phyloP scores from a whole-genome alignment of 35 echinoderm and acorn worm species.

The Amphiura filiformis region DNA sequence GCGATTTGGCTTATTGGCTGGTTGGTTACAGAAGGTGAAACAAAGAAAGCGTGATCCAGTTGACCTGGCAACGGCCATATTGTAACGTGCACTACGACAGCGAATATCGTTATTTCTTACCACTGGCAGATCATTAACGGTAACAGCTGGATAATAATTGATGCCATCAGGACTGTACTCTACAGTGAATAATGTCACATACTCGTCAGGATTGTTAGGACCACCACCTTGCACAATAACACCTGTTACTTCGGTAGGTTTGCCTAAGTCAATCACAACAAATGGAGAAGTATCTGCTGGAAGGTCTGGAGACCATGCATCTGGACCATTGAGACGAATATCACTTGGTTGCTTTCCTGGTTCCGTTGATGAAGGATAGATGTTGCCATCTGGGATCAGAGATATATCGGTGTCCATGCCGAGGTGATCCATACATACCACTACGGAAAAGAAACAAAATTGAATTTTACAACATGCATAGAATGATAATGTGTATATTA shows the following conservation, averaged over 20 bases:
- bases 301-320: conserved; percentile 53
- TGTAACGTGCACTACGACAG: too few relatives aligned
- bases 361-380: neutral
- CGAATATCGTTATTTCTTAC: too few relatives aligned
- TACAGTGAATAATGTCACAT: conserved; percentile 57
- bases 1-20: too few relatives aligned
- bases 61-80: too few relatives aligned
- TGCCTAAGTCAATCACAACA: conserved; percentile 65
- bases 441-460: neutral
- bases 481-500: too few relatives aligned
- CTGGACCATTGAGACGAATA: neutral
- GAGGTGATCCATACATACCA: neutral
- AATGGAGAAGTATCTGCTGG: conserved; percentile 28
- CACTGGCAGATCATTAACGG: neutral
- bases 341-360: neutral
- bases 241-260: conserved; percentile 50
- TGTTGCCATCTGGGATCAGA: neutral
- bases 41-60: too few relatives aligned
- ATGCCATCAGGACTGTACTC: conserved; percentile 54
- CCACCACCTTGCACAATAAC: conserved; percentile 73
- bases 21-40: too few relatives aligned
- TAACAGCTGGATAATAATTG: conserved; percentile 32
- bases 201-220: conserved; percentile 9
- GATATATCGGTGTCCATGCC: neutral
- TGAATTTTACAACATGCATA: too few relatives aligned